Base-by-base conservation (phyloP, 2,888 invertebrate species). In the Melieria crassipennis region DNA sequence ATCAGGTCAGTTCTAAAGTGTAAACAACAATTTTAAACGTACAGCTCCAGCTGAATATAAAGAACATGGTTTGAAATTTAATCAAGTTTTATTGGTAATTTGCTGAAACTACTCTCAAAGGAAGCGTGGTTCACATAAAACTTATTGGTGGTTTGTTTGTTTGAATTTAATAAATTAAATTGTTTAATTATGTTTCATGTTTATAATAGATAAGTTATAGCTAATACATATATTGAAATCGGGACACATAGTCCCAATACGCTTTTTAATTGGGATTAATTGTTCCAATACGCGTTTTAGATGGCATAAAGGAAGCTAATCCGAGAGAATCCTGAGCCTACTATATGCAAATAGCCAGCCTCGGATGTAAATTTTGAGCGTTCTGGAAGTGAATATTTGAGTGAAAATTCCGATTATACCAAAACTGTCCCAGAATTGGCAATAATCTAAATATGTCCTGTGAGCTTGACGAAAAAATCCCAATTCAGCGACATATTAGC, bases 181-280 rank as follows among this genome's bases (percentile, higher is more conserved):
- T 56, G n/a, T 56, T 10, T 56, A 10, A 56, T 11, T 56, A 5
- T 56, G 16, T 10, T 1, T 56, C 3, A 10, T 10, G 11, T 56
- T 11, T 13, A 56, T 13, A 56, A n/a, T 11, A 56, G 16, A 56
- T 56, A 1, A 13, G 57, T 13, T 9, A 57, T 57, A 9, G 3
- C 4, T 42, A 13, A 57, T 30, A n/a, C n/a, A n/a, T n/a, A n/a
- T n/a, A 57, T 11, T 57, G 13, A 9, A 9, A 13, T 57, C 7
- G 13, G 57, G 13, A 30, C 30, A 16, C 5, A 57, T 57, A 16
- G 9, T 57, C 57, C 16, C 30, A 57, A 57, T 57, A 57, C 16
- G 57, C 42, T 57, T 57, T 57, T 57, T 57, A 57, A 16, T 16
- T 57, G 57, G 57, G 57, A 57, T 57, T 1, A 57, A 9, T 57